Evolutionary conservation across 92 coral and sea anemone genomes (phyloP).

Genomic region (Bergia sp.): DNA sequence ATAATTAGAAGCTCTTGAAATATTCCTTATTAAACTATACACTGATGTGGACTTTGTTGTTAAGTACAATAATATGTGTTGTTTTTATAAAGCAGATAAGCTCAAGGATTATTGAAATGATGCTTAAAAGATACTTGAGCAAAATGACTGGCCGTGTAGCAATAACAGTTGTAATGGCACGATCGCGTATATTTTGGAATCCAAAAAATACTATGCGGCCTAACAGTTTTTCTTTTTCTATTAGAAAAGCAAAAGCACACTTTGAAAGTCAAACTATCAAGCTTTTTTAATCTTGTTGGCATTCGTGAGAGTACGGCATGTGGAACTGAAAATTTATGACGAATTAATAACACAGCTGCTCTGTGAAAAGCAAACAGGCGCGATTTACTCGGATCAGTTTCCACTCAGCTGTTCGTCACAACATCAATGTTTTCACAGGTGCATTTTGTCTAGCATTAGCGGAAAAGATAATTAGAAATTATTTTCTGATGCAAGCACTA

Average conservation of each 20-base stretch:
- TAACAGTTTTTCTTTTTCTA: too few relatives aligned
- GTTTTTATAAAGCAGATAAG: background rate
- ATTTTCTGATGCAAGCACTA: background rate
- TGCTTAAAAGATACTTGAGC: too few relatives aligned
- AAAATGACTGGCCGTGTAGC: too few relatives aligned
- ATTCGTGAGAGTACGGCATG: conserved; percentile 18
- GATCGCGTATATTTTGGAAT: too few relatives aligned
- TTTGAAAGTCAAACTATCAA: background rate
- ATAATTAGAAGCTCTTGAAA: background rate
- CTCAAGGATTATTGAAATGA: too few relatives aligned
- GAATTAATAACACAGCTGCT: conserved; percentile 9
- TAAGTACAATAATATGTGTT: background rate
- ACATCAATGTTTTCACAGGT: conserved; percentile 26
- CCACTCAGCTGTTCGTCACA: conserved; percentile 27
- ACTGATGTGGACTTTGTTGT: background rate
- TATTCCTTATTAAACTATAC: too few relatives aligned
- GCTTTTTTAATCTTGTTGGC: background rate
- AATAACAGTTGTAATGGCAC: background rate
- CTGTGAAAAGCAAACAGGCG: background rate
- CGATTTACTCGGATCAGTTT: background rate
- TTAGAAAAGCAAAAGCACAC: background rate
- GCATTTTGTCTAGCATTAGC: conserved; percentile 1
- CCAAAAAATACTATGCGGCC: background rate
- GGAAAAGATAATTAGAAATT: background rate
- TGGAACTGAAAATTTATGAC: background rate